A percentile compares a stretch with the other conserved stretches of the same genome.
These are phyloP conservation scores for Labroides dimidiatus DNA, from an alignment of 2,797 vertebrate genomes.

Conservation along the genomic window DNA sequence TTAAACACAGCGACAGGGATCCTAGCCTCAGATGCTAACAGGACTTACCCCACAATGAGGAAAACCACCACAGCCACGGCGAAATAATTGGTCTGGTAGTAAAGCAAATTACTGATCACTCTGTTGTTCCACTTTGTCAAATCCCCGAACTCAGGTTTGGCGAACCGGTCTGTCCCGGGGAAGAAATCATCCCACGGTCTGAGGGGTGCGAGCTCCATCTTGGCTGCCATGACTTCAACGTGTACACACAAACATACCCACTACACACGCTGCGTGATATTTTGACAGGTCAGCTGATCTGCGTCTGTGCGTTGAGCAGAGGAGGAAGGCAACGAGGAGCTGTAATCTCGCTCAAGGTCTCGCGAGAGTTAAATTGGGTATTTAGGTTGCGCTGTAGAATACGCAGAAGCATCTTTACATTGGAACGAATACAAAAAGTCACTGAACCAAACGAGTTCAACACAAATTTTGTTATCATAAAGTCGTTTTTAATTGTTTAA, in stretches of 20 bases:
- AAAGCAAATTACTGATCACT: conserved; percentile 94
- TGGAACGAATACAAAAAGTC: neutral
- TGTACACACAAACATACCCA: conserved; percentile 29
- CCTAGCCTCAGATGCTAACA: conserved; percentile 40
- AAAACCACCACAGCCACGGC: conserved; percentile 86
- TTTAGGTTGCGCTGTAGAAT: conserved; percentile 32
- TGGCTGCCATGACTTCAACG: conserved; percentile 83
- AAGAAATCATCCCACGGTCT: conserved; percentile 93
- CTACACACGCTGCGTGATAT: conserved; percentile 57
- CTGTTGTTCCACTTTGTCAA: conserved; percentile 95
- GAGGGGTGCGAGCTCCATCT: conserved; percentile 89
- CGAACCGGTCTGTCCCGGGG: conserved; percentile 89
- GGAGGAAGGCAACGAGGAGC: neutral
- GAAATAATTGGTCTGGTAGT: conserved; percentile 97
- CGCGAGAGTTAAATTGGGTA: conserved; percentile 30
- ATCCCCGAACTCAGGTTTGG: conserved; percentile 90
- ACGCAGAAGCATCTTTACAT: conserved; percentile 24
- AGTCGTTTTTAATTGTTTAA: no score
- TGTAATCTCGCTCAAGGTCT: conserved; percentile 27
- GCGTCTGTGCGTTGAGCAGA: neutral
- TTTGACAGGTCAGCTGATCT: conserved; percentile 76
- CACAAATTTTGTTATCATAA: no score
- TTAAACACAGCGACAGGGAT: conserved; percentile 25
- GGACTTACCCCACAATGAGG: conserved; percentile 92
- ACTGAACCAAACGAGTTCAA: no score